Conservation (phyloP, 2,888 invertebrate species). For the Dorcus parallelipipedus region DNA sequence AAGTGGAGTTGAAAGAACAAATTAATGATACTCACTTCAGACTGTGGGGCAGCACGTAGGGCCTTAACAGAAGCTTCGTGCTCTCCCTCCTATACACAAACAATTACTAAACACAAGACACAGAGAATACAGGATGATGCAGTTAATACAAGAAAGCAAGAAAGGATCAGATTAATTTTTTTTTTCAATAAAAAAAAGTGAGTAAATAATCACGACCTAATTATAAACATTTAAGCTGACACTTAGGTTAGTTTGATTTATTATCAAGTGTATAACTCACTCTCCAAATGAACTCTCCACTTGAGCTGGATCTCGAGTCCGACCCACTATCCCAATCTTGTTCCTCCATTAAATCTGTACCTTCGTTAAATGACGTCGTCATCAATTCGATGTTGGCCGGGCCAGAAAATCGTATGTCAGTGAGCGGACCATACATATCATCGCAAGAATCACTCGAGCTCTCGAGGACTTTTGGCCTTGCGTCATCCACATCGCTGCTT, state of each 20-base stretch:
- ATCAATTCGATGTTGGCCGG: slow-evolving; percentile 42
- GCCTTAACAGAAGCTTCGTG: slow-evolving; percentile 50
- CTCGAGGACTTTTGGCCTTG: slow-evolving; percentile 20
- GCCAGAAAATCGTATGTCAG: slow-evolving; percentile 47
- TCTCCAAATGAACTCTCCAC: slow-evolving; percentile 79
- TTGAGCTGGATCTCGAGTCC: slow-evolving; percentile 68
- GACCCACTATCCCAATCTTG: slow-evolving; percentile 71
- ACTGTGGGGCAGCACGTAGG: slow-evolving; percentile 46
- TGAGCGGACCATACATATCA: slow-evolving; percentile 42
- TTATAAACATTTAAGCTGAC: too few species aligned
- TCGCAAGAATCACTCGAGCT: slow-evolving; percentile 15
- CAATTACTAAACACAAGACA: slow-evolving; percentile 15
- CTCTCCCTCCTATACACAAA: slow-evolving; percentile 47
- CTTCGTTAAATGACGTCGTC: slow-evolving; percentile 51
- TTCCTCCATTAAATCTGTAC: slow-evolving; percentile 53
- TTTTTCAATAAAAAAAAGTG: too few species aligned
- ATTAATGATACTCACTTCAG: slow-evolving; percentile 37
- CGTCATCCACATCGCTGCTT: slow-evolving; percentile 8
- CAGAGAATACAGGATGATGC: neutral
- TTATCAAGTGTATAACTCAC: slow-evolving; percentile 44
- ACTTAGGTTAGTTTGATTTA: too few species aligned
- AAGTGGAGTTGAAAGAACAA: neutral
- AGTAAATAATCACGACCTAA: too few species aligned
- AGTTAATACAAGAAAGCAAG: neutral
- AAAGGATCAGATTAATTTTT: neutral